Base-by-base conservation (phyloP, 2,797 vertebrate genomes). In the Acipenser transmontanus region DNA sequence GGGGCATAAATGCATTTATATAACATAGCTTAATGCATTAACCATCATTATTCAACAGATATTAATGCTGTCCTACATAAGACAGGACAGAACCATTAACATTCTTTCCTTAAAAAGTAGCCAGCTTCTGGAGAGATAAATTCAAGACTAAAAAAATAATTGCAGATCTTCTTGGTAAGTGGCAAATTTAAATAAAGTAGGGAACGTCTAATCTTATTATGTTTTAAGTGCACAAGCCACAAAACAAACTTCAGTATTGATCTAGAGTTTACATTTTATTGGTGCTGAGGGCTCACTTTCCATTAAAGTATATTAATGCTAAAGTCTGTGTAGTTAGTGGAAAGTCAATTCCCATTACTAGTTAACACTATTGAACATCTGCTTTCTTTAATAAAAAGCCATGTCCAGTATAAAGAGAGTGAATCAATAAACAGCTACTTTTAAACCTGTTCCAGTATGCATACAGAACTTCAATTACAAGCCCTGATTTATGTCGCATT, bases 301-400 rank as follows among this genome's bases (percentile, higher is more conserved):
- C 93, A 89, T 94, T 93, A 92, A 89, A 90, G 84, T 85, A 81
- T 90, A 93, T 92, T 93, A 93, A 92, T 92, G 91, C 90, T 88
- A 88, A 85, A 82, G 89, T 92, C 91, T 89, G 83, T 89, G 87
- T 92, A 94, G 97, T 97, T 96, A 96, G 86, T 87, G 89, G 88
- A 87, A 90, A 94, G 94, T 93, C 93, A 93, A 95, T 95, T 91
- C 91, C 90, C 90, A 93, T 96, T 93, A 93, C 92, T 92, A 88
- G 92, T 94, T 92, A 92, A 88, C 88, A 76, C 82, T 91, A 95
- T 95, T 89, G 93, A 95, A 85, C 90, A 96, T 90, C 93, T 95
- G 93, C 89, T 95, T 90, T 89, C 93, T 91, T 93, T 91, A 93
- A 95, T 95, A 94, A 94, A 95, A 94, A 92, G 87, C 87, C 81